Base-by-base conservation (phyloP, 2,797 vertebrate species). In the Heliangelus exortis region DNA sequence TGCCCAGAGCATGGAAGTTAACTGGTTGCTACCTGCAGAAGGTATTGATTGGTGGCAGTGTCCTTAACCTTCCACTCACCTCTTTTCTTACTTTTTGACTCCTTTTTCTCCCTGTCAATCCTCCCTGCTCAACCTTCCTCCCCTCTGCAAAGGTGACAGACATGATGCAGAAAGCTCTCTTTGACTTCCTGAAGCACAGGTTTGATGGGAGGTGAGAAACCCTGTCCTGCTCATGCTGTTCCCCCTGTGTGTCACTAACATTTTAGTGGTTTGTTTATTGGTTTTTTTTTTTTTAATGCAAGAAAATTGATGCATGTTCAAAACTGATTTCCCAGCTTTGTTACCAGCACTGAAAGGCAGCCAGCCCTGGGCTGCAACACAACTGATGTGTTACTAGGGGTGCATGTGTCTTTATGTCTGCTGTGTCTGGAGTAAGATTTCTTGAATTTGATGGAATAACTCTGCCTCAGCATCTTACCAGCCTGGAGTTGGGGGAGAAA, bases 161-260 rank as follows among this genome's bases (percentile, higher is more conserved):
- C 97, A 99, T 99, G 99, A 99, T 99, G 99, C 99, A 99, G 98
- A 99, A 99, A 98, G 99, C 99, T 36, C 98, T 99, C 95, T 99
- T 99, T 98, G 99, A 99, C 98, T 99, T 99, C 98, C 98, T 99
- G 97, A 99, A 99, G 98, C 99, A 99, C 98, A 98, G 99, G 98
- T 99, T 99, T 97, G 99, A 99, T 95, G 99, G 99, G 97, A 99
- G 99, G 99, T 99, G 98, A 99, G 99, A 95, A 90, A 92, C 63
- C 51, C 83, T 97, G 91, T 96, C 94, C 84, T 96, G 97, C 97
- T 92, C 92, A 16, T 97, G 92, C 96, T 75, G 94, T 11, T 4
- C 29, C 59, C 81, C 33, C 6, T 31, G 6, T 17, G 63, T 25
- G 28, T 74, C 80, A 39, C 80, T 91, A n/a, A 93, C 65, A 39